Conservation (phyloP, 2,797 vertebrate species). For the Hemitrygon akajei region DNA sequence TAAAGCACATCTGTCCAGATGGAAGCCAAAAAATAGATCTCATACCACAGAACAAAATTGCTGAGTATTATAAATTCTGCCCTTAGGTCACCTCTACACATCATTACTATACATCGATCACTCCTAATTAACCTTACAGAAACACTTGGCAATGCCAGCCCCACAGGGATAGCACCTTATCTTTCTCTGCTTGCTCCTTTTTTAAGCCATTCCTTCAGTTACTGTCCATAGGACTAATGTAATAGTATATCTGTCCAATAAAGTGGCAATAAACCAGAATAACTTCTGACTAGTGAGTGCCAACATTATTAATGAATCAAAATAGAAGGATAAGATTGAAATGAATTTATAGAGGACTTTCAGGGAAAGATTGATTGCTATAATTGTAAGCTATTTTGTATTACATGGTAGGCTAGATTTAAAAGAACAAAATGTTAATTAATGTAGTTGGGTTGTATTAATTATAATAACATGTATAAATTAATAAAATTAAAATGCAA, state of each 20-base stretch:
- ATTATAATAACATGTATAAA: conserved; percentile 1
- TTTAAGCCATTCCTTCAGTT: neutral
- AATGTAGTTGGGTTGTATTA: conserved; percentile 2
- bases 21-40: neutral
- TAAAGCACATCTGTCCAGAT: neutral
- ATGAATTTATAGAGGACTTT: neutral
- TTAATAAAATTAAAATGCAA: neutral
- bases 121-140: conserved; percentile 28
- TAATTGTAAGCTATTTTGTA: neutral
- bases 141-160: conserved; percentile 23
- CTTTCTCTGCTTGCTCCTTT: neutral
- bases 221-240: neutral
- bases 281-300: neutral
- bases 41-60: neutral
- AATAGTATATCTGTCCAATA: neutral
- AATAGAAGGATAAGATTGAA: neutral
- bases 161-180: neutral
- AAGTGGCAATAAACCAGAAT: neutral
- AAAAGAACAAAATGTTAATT: neutral
- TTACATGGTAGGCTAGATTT: neutral
- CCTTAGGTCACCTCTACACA: neutral
- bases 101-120: neutral
- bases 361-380: neutral
- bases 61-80: neutral
- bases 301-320: conserved; percentile 1